phyloP scores from a whole-genome alignment of 2,888 invertebrate species.

The Andrena dorsata region DNA sequence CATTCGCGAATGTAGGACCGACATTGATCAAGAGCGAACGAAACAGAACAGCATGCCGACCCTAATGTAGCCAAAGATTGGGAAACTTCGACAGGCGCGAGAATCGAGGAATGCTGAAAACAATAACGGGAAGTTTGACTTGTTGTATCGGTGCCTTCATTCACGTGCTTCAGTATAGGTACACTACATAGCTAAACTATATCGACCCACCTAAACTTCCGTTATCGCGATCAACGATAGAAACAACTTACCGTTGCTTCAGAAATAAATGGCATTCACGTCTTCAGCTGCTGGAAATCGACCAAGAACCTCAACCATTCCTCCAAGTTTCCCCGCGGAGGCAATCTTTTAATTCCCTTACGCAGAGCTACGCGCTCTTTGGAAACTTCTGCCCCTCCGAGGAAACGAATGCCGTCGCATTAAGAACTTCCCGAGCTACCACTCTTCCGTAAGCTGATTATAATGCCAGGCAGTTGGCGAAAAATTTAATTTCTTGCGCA shows the following conservation, averaged over 20 bases:
- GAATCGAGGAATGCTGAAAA: not conserved
- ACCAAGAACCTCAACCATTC: not conserved
- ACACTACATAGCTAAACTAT: not conserved
- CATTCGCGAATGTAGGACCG: not conserved
- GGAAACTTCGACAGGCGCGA: not conserved
- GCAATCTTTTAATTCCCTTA: constrained; percentile 2
- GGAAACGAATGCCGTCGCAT: constrained; percentile 4
- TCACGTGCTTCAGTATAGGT: not conserved
- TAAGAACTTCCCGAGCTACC: constrained; percentile 15
- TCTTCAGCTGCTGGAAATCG: not conserved
- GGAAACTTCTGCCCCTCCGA: not conserved
- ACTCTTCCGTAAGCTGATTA: not conserved
- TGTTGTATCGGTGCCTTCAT: not conserved
- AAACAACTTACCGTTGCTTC: not conserved
- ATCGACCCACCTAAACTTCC: not conserved
- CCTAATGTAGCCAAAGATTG: not conserved
- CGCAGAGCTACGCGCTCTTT: not conserved
- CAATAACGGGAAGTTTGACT: not conserved
- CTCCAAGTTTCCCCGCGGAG: not conserved
- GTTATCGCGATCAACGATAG: not conserved
- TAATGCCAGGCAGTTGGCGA: not conserved
- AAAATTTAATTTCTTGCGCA: not conserved
- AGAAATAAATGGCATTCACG: not conserved
- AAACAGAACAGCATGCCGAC: not conserved
- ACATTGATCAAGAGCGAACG: not conserved